These are phyloP conservation scores for Sturnus vulgaris DNA, from an alignment of 2,113 vertebrate genomes.

Conservation along the genomic window DNA sequence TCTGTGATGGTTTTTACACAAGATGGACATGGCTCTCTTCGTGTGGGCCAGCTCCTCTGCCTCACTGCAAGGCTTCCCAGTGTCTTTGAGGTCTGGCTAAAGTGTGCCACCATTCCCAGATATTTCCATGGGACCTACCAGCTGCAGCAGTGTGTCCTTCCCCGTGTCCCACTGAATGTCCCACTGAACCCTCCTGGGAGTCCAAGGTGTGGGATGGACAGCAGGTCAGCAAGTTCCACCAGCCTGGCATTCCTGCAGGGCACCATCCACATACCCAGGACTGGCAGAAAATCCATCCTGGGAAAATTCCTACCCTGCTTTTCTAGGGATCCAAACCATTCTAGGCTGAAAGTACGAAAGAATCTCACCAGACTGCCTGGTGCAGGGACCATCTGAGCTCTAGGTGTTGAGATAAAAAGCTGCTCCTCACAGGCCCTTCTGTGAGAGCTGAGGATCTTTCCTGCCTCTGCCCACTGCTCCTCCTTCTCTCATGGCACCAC, in stretches of 20 bases:
- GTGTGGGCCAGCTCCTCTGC: neutral
- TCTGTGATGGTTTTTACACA: neutral
- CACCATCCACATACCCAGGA: neutral
- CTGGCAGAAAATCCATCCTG: neutral
- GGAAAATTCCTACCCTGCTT: neutral
- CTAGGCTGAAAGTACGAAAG: neutral
- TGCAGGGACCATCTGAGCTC: neutral
- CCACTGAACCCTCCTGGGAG: neutral
- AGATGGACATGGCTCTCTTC: neutral
- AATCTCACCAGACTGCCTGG: neutral
- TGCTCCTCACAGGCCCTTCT: neutral
- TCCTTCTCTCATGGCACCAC: accelerated
- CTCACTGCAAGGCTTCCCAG: neutral
- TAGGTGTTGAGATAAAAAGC: neutral
- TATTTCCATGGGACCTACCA: accelerated
- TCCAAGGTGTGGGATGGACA: neutral
- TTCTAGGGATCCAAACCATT: neutral
- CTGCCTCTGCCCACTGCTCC: neutral
- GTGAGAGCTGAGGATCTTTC: neutral
- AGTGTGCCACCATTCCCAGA: neutral
- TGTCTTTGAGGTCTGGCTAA: neutral
- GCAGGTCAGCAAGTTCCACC: accelerated
- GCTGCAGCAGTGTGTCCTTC: neutral
- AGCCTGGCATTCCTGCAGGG: accelerated
- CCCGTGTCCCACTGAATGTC: neutral